A percentile compares a stretch with the other conserved stretches of the same genome.
phyloP scores from a whole-genome alignment of 2,113 vertebrate genomes.

The Leptosomus discolor region DNA sequence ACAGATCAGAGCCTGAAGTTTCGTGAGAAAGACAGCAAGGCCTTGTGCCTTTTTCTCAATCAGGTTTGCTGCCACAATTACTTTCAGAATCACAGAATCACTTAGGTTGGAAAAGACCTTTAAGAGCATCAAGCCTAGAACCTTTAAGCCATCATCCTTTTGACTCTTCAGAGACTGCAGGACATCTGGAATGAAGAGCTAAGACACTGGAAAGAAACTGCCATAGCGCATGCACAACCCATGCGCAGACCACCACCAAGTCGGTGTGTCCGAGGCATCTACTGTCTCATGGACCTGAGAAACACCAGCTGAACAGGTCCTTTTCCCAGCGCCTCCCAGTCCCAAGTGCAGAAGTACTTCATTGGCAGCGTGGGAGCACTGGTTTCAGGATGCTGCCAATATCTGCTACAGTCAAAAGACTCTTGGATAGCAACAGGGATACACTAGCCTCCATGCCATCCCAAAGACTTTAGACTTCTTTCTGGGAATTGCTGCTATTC shows the following conservation, averaged over 20 bases:
- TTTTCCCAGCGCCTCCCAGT: neutral
- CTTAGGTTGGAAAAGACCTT: neutral
- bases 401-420: neutral
- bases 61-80: neutral
- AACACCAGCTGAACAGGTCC: neutral
- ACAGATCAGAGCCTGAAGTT: neutral
- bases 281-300: neutral
- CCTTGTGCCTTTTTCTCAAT: neutral
- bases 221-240: neutral
- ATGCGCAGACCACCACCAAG: neutral
- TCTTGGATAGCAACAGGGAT: neutral
- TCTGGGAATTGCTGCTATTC: neutral
- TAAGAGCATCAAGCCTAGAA: neutral
- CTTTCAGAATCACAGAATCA: neutral
- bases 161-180: neutral
- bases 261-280: accelerated
- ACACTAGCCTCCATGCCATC: accelerated
- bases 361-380: neutral
- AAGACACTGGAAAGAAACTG: neutral
- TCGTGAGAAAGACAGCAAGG: neutral
- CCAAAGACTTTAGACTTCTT: neutral
- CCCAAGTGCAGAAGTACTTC: neutral
- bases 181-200: neutral
- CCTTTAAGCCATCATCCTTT: neutral
- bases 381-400: neutral